These are phyloP conservation scores for Malurus leucopterus DNA, from an alignment of 2,797 vertebrate genomes.

Conservation along the genomic window DNA sequence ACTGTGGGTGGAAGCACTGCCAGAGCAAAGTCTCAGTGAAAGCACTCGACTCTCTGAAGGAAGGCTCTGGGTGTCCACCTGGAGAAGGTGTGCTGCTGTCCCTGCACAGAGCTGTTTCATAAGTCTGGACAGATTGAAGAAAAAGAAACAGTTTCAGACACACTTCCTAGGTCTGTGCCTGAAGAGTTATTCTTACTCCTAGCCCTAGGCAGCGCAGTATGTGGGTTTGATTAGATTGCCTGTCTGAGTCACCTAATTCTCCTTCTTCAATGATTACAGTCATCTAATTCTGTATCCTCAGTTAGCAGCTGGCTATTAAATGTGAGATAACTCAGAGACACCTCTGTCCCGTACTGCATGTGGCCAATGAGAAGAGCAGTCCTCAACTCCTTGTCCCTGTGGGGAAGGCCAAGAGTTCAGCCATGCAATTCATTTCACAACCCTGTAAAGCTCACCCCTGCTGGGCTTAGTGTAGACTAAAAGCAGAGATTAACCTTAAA, in stretches of 20 bases:
- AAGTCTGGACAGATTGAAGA: background rate
- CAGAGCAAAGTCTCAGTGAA: background rate
- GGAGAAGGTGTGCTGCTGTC: background rate
- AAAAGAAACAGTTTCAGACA: background rate
- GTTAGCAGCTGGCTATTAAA: background rate
- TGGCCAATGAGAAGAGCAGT: background rate
- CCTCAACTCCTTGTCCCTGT: background rate
- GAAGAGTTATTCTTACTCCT: background rate
- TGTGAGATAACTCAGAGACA: fast-evolving
- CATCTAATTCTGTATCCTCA: background rate
- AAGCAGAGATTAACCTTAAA: constrained; percentile 11
- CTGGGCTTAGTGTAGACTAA: background rate
- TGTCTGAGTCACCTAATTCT: constrained; percentile 15
- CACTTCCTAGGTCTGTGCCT: background rate
- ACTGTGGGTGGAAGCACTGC: background rate
- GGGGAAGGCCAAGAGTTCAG: background rate
- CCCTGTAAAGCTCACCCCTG: background rate
- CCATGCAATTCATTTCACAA: background rate
- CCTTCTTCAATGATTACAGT: background rate
- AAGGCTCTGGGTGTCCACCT: background rate
- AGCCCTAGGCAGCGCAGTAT: background rate
- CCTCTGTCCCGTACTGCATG: background rate
- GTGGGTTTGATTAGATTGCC: background rate
- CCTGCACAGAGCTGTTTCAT: background rate
- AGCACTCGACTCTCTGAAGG: fast-evolving